These are phyloP conservation scores for Gallinago jamesoni DNA, from an alignment of 2,113 vertebrate species.

Conservation along the genomic window DNA sequence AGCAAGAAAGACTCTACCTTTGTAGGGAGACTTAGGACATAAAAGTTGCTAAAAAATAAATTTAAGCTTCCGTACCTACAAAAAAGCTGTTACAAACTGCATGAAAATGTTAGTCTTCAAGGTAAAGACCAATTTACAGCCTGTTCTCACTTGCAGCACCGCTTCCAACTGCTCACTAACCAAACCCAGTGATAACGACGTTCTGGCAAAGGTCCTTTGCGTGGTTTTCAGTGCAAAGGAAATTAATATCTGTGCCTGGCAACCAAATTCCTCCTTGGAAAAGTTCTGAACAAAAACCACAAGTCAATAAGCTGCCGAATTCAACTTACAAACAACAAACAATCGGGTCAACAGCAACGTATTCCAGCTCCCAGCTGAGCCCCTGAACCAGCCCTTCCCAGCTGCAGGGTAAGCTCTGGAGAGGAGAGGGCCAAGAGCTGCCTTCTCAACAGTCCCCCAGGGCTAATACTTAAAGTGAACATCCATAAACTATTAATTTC, in stretches of 20 bases:
- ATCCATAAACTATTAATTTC: slow-evolving; percentile 61
- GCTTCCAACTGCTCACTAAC: slow-evolving; percentile 11
- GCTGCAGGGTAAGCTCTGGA: not conserved
- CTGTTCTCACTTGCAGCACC: not conserved
- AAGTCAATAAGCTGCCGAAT: slow-evolving; percentile 36
- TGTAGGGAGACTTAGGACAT: not conserved
- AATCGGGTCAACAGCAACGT: not conserved
- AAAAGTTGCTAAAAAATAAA: not conserved
- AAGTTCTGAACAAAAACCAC: slow-evolving; percentile 27
- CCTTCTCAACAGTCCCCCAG: not conserved
- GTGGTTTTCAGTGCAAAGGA: not conserved
- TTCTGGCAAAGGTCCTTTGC: not conserved
- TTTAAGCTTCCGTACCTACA: not conserved
- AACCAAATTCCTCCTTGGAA: not conserved
- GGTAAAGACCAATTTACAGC: not conserved
- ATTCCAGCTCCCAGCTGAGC: slow-evolving; percentile 11
- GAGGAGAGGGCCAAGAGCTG: slow-evolving; percentile 12
- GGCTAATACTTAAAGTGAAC: not conserved
- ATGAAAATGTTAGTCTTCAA: not conserved
- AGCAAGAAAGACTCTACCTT: not conserved
- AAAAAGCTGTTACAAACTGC: not conserved
- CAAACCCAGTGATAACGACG: not conserved
- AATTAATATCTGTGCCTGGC: slow-evolving; percentile 41
- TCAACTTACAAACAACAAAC: not conserved
- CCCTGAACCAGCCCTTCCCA: not conserved